phyloP scores from a whole-genome alignment of 35 echinoderm and acorn worm genomes.

The Patiria miniata region DNA sequence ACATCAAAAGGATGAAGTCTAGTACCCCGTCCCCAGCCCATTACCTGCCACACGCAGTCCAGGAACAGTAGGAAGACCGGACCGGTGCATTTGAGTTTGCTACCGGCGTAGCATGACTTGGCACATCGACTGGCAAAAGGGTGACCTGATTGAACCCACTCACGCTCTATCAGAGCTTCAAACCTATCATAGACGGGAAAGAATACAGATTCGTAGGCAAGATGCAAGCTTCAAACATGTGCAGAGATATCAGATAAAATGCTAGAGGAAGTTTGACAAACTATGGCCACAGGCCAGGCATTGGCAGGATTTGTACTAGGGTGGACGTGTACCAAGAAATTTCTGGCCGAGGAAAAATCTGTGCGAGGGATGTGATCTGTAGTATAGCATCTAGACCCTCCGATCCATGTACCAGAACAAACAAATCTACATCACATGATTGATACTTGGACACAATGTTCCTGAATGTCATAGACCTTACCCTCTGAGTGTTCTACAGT shows the following conservation, averaged over 20 bases:
- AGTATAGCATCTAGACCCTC: no score
- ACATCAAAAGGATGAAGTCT: no score
- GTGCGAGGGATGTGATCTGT: slow-evolving; percentile 92
- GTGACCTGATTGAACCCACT: slow-evolving; percentile 94
- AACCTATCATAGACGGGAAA: slow-evolving; percentile 55
- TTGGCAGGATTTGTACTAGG: no score
- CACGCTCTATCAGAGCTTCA: slow-evolving; percentile 89
- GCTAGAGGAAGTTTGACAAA: no score
- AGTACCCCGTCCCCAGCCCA: background rate
- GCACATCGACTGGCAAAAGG: slow-evolving; percentile 90
- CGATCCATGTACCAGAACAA: no score
- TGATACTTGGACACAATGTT: background rate
- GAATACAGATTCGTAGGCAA: no score
- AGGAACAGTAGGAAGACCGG: slow-evolving; percentile 89
- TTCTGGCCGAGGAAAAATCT: no score
- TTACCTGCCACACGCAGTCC: slow-evolving; percentile 99
- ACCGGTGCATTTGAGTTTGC: slow-evolving; percentile 78
- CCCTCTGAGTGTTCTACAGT: slow-evolving; percentile 95
- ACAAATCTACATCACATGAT: no score
- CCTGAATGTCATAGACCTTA: slow-evolving; percentile 30
- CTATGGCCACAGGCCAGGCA: no score
- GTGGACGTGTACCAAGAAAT: no score
- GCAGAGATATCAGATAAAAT: no score
- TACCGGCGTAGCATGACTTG: slow-evolving; percentile 66
- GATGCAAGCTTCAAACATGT: no score